phyloP scores from a whole-genome alignment of 2,797 vertebrate genomes.

The Anableps anableps region DNA sequence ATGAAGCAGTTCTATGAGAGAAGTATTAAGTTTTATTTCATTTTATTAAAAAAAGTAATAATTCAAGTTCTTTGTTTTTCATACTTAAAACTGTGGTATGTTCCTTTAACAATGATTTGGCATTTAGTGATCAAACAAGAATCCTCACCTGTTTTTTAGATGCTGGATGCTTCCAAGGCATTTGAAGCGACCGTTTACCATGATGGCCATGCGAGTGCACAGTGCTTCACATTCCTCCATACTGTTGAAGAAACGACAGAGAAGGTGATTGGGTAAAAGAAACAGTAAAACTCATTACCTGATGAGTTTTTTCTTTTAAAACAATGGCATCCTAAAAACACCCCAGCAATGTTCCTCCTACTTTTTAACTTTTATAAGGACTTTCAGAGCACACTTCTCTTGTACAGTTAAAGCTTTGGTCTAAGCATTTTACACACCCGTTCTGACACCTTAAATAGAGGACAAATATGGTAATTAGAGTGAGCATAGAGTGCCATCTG shows the following conservation, averaged over 20 bases:
- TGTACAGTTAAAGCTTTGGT: slow-evolving; percentile 9
- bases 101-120: not conserved
- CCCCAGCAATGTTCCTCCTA: not conserved
- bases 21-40: slow-evolving; percentile 32
- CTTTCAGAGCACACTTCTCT: not conserved
- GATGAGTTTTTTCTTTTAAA: not conserved
- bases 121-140: not conserved
- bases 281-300: slow-evolving; percentile 4
- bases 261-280: not conserved
- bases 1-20: slow-evolving; percentile 13
- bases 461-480: slow-evolving; percentile 64
- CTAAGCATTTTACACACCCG: slow-evolving; percentile 36
- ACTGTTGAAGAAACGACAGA: slow-evolving; percentile 70
- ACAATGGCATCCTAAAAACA: not conserved
- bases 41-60: slow-evolving; percentile 21
- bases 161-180: slow-evolving; percentile 98
- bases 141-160: slow-evolving; percentile 91
- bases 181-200: slow-evolving; percentile 96
- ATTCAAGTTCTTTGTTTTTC: not conserved
- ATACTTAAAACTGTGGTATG: not conserved
- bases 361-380: not conserved
- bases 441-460: slow-evolving; percentile 45
- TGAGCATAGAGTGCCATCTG: slow-evolving; percentile 62
- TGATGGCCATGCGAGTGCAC: slow-evolving; percentile 97
- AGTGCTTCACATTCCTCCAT: slow-evolving; percentile 99